Evolutionary conservation across 1,140 invertebrate genomes (phyloP).

Genomic region (Rhizoglyphus robini): DNA sequence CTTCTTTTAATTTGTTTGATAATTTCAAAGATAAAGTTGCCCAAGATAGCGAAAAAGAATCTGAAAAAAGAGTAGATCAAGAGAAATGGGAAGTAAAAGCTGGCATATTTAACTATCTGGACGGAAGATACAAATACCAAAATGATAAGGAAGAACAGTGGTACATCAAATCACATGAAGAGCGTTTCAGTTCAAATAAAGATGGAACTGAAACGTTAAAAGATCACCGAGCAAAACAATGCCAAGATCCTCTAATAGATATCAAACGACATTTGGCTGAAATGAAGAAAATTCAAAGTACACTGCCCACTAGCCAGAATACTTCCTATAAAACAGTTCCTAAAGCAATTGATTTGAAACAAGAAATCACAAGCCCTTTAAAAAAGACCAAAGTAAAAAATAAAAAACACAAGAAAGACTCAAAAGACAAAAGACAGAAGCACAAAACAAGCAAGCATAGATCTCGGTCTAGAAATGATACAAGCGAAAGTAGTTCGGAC

Average conservation of each 20-base stretch:
- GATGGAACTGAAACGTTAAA: background rate
- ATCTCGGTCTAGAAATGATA: conserved; percentile 29
- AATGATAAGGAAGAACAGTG: conserved; percentile 79
- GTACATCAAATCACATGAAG: conserved; percentile 24
- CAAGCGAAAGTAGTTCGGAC: conserved; percentile 20
- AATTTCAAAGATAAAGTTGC: conserved; percentile 23
- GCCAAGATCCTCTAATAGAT: conserved; percentile 56
- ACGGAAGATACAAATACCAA: conserved; percentile 8
- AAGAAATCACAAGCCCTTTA: conserved; percentile 26
- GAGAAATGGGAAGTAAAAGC: conserved; percentile 97
- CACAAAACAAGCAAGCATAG: too few species aligned
- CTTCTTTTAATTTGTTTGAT: conserved; percentile 12
- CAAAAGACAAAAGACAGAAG: conserved; percentile 33
- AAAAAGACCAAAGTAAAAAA: conserved; percentile 26
- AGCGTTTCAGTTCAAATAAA: conserved; percentile 1
- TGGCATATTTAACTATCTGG: conserved; percentile 81
- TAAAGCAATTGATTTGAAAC: conserved; percentile 32
- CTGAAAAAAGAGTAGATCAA: conserved; percentile 75
- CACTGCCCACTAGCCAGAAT: too few species aligned
- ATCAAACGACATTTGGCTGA: conserved; percentile 46
- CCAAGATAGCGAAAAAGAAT: conserved; percentile 70
- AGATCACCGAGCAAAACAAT: conserved; percentile 8
- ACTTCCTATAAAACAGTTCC: too few species aligned
- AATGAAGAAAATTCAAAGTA: conserved; percentile 28
- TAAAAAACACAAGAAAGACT: conserved; percentile 34